Base-by-base conservation (phyloP, 2,113 vertebrate genomes). In the Heloderma charlesbogerti region DNA sequence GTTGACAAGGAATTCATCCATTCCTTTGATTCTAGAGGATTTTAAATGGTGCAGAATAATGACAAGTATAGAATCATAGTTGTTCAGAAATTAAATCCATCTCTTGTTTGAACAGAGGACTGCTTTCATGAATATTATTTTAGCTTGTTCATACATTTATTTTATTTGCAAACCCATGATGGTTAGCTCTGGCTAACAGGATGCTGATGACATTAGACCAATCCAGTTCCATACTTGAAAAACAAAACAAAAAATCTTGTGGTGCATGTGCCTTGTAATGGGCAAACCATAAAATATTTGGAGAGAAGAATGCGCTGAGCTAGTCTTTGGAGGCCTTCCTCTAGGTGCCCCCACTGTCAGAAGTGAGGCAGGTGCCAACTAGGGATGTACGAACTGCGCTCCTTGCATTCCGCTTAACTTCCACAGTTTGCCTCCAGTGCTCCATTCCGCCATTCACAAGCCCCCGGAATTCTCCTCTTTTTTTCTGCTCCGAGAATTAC, bases 21-120 rank as follows among this genome's bases (percentile, higher is more conserved):
- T 72, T 91, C 63, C 25, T 72, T 79, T 29, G 31, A 86, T 92
- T 40, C 43, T 48, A 74, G 87, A 77, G 77, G 29, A 37, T 69
- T 89, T 82, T 84, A 45, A 63, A 22, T 84, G 40, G 37, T 16
- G 29, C n/a, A 57, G 20, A 54, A 74, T 74, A 87, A 57, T 57
- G 45, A 51, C 8, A 57, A 87, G n/a, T 15, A 75, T 25, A 75
- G 57, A 75, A 60, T 60, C 69, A 75, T 54, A 48, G n/a, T 15
- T 78, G 74, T 78, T 88, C 25, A 63, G 54, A 40, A 16, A 78
- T 78, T 63, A 78, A 88, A 78, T 77, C 27, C n/a, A 37, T 78
- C 13, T 31, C 31, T 34, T 88, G 8, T 87, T 60, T 9, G 51
- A 77, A 51, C 15, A n/a, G 34, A 2, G 18, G 69, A 79, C 40